Evolutionary conservation across 2,888 invertebrate species (phyloP).

Genomic region (Bedellia somnulentella): DNA sequence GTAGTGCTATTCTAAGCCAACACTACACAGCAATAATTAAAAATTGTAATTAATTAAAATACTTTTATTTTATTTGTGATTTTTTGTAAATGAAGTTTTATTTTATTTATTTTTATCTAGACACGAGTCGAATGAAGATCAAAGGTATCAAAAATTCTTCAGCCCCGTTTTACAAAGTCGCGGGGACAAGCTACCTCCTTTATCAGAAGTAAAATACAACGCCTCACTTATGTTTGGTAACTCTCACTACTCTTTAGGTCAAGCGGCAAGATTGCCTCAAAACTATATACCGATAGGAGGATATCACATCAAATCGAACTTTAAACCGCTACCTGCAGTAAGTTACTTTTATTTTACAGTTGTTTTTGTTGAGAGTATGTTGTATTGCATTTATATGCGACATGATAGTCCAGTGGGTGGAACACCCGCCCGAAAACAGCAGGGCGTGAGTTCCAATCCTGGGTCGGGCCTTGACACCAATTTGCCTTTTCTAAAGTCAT

Average conservation of each 20-base stretch:
- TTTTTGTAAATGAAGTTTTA: not conserved
- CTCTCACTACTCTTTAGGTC: conserved; percentile 12
- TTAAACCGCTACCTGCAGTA: conserved; percentile 26
- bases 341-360: conserved; percentile 1
- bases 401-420: no score
- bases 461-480: no score
- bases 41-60: no score
- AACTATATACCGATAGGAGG: conserved; percentile 12
- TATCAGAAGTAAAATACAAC: conserved; percentile 7
- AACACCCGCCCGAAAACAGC: no score
- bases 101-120: conserved; percentile 1
- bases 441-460: no score
- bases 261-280: conserved; percentile 10
- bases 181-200: conserved; percentile 5
- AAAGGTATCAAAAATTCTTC: conserved; percentile 9
- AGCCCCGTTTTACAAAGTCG: conserved; percentile 6
- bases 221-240: conserved; percentile 10
- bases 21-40: no score
- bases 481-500: no score
- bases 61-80: no score
- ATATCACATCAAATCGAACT: conserved; percentile 12
- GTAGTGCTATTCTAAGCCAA: no score
- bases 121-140: conserved; percentile 1
- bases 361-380: not conserved
- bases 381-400: not conserved